phyloP scores from a whole-genome alignment of 2,113 vertebrate genomes.

The Hemiscyllium ocellatum region DNA sequence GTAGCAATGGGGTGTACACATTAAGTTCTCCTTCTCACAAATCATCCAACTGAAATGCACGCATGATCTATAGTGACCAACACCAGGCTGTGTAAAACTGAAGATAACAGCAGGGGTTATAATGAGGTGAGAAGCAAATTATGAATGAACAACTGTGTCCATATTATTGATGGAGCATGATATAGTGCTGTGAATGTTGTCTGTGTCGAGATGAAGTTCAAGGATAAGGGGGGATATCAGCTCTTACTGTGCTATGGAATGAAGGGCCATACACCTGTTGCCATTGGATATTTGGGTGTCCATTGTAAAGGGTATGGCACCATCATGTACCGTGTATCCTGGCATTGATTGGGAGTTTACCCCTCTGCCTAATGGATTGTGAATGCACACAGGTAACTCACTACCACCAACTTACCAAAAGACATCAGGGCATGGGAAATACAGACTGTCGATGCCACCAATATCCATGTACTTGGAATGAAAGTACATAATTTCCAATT shows the following conservation, averaged over 20 bases:
- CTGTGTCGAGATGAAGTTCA: not conserved
- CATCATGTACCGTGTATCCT: not conserved
- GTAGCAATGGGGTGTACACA: not conserved
- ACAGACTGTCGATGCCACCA: not conserved
- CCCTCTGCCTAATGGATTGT: not conserved
- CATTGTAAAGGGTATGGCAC: not conserved
- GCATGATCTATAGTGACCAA: not conserved
- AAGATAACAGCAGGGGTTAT: not conserved
- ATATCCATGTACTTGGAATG: not conserved
- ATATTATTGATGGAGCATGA: not conserved
- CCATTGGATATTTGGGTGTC: not conserved
- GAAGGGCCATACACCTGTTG: not conserved
- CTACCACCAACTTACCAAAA: not conserved
- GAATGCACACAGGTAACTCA: not conserved
- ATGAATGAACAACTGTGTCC: not conserved
- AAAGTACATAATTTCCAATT: not conserved
- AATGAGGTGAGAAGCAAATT: not conserved
- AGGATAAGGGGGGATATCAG: too few species aligned
- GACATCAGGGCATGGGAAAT: not conserved
- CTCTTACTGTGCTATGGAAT: not conserved
- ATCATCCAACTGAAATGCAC: not conserved
- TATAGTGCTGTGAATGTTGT: not conserved
- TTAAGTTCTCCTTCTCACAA: not conserved
- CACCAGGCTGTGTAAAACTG: not conserved
- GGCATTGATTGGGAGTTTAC: too few species aligned